Conservation (phyloP, 2,113 vertebrate genomes). For the Corvus moneduloides region DNA sequence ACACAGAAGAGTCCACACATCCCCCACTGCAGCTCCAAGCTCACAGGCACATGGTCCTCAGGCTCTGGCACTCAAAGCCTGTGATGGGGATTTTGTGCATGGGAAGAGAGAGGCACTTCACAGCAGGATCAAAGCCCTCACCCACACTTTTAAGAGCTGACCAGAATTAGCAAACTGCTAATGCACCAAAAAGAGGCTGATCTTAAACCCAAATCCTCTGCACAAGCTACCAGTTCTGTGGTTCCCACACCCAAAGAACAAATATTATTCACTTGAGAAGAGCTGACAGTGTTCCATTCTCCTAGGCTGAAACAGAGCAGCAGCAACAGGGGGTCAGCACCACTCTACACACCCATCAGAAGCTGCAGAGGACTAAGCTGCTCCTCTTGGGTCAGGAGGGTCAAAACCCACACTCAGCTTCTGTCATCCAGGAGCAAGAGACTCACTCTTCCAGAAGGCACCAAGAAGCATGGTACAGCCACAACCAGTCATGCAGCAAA, state of each 20-base stretch:
- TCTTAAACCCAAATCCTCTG: background rate
- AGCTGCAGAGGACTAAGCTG: background rate
- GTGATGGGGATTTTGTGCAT: background rate
- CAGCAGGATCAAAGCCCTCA: background rate
- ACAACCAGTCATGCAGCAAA: rapidly evolving
- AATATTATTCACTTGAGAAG: background rate
- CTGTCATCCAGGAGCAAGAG: background rate
- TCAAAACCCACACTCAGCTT: background rate
- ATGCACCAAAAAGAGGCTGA: background rate
- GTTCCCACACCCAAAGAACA: background rate
- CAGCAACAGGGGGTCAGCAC: background rate
- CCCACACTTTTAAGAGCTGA: background rate
- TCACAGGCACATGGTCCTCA: background rate
- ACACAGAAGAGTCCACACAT: background rate
- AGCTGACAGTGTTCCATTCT: background rate
- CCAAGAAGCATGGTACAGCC: rapidly evolving
- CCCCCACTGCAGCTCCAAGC: background rate
- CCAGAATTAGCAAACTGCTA: background rate
- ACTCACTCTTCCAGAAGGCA: background rate
- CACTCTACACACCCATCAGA: background rate
- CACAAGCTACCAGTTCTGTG: rapidly evolving
- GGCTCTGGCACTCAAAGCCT: background rate
- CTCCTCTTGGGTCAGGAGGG: background rate
- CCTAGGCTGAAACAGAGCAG: background rate
- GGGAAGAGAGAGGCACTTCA: background rate